These are phyloP conservation scores for Panthera tigris DNA, from an alignment of 2,113 vertebrate species.

Conservation along the genomic window DNA sequence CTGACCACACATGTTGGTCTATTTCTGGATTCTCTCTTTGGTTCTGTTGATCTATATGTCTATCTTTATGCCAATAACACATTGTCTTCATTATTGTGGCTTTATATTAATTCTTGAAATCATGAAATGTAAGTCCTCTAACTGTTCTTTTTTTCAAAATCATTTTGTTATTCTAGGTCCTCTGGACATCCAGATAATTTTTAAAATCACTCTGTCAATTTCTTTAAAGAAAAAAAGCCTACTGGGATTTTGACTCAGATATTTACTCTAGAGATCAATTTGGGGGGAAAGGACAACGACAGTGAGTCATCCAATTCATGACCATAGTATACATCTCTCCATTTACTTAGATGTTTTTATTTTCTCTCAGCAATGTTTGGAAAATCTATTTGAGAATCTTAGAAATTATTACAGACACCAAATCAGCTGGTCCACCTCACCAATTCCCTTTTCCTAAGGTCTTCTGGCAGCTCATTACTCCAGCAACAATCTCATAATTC, in stretches of 20 bases:
- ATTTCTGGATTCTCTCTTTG: neutral
- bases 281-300: neutral
- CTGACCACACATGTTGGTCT: neutral
- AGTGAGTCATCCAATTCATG: neutral
- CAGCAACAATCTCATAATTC: conserved; percentile 28
- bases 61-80: neutral
- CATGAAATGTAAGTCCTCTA: neutral
- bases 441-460: neutral
- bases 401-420: conserved; percentile 24
- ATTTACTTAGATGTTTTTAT: conserved; percentile 32
- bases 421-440: neutral
- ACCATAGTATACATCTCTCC: neutral
- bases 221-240: neutral
- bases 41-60: neutral
- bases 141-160: neutral
- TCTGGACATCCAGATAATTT: neutral
- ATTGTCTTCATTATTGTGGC: neutral
- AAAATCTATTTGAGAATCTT: neutral
- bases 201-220: neutral
- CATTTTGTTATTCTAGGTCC: neutral
- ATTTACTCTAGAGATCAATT: conserved; percentile 2
- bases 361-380: conserved; percentile 3
- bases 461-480: neutral
- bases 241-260: neutral
- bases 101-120: conserved; percentile 22